phyloP scores from a whole-genome alignment of 2,888 invertebrate genomes.

The Galerucella nymphaeae region DNA sequence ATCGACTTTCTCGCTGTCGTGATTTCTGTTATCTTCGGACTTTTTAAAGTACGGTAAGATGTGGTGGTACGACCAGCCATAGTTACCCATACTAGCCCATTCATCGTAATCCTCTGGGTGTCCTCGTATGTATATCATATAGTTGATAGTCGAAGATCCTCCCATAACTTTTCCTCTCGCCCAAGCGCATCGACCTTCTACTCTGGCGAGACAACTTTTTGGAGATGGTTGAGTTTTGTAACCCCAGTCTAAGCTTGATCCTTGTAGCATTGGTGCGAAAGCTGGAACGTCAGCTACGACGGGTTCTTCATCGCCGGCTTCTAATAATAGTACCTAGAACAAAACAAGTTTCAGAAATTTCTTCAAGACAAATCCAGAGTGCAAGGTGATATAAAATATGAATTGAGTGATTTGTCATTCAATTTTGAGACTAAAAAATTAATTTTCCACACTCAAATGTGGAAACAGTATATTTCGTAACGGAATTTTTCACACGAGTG shows the following conservation, averaged over 20 bases:
- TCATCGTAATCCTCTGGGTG: slow-evolving; percentile 72
- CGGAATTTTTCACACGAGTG: too few species aligned
- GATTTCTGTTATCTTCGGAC: slow-evolving; percentile 73
- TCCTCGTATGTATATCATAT: slow-evolving; percentile 74
- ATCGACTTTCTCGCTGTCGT: slow-evolving; percentile 64
- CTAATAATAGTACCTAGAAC: slow-evolving; percentile 71
- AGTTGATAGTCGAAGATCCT: slow-evolving; percentile 75
- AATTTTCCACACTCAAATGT: too few species aligned
- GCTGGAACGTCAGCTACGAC: slow-evolving; percentile 74
- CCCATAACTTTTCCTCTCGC: slow-evolving; percentile 75
- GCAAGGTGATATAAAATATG: too few species aligned
- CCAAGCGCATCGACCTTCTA: slow-evolving; percentile 71
- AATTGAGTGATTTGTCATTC: too few species aligned
- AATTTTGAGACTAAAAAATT: too few species aligned
- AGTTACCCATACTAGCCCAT: slow-evolving; percentile 73
- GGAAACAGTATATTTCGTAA: too few species aligned
- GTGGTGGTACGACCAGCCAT: slow-evolving; percentile 73
- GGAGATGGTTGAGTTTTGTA: slow-evolving; percentile 76
- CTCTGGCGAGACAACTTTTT: slow-evolving; percentile 70
- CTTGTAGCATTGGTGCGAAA: slow-evolving; percentile 70
- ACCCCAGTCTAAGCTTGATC: slow-evolving; percentile 77
- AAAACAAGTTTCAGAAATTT: background rate
- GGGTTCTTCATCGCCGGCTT: slow-evolving; percentile 77
- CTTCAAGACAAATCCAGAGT: too few species aligned
- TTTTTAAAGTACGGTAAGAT: slow-evolving; percentile 79